Conservation (phyloP, 1,140 invertebrate genomes). For the Meloidogyne chitwoodi region DNA sequence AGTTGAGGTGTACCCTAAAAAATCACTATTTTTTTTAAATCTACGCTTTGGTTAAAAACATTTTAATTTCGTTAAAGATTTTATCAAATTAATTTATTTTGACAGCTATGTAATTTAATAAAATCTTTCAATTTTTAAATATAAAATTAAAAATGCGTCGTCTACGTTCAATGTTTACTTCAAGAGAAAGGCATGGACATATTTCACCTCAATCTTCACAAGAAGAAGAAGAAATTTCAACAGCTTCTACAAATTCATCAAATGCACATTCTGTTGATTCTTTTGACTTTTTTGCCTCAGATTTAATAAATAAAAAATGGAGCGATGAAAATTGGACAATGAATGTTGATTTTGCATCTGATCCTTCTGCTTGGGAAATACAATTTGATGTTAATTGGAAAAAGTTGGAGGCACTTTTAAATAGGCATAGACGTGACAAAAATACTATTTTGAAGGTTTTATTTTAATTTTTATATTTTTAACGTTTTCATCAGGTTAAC, state of each 20-base stretch:
- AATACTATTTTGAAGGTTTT: constrained; percentile 10
- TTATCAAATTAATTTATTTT: no score
- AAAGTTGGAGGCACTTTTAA: constrained; percentile 78
- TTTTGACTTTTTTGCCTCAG: background rate
- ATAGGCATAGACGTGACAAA: constrained; percentile 65
- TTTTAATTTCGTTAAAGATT: no score
- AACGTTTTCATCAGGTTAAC: constrained; percentile 74
- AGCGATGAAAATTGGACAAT: constrained; percentile 15
- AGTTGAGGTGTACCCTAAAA: no score
- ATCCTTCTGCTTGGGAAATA: constrained; percentile 61
- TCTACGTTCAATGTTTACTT: constrained; percentile 7
- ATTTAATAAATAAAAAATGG: background rate
- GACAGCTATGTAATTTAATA: no score
- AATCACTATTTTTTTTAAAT: no score
- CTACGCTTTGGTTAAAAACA: no score
- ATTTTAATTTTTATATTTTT: constrained; percentile 67
- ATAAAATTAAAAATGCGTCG: background rate
- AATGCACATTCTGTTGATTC: background rate
- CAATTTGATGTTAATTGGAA: constrained; percentile 92
- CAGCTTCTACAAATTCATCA: background rate
- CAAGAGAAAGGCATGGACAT: background rate
- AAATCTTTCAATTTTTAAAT: no score
- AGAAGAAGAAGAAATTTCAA: background rate
- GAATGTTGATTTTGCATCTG: constrained; percentile 52
- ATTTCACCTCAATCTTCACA: background rate